Evolutionary conservation across 2,888 invertebrate species (phyloP), one percentile per base, ranked within the genome.

Genomic region (Aphodius sticticus): DNA sequence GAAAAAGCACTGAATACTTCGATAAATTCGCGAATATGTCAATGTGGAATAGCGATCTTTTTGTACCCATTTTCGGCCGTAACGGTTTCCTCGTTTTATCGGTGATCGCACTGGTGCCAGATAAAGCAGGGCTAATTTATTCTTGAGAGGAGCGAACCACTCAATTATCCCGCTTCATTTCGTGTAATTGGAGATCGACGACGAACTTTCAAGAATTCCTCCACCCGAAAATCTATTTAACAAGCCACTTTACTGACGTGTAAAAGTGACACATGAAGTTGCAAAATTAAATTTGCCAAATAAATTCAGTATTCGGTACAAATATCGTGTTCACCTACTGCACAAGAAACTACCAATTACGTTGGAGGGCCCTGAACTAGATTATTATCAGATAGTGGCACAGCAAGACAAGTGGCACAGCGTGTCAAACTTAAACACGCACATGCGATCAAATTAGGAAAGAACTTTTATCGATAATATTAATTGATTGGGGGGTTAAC

Each of bases 211-310:
- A 69, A 77, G 81, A 81, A 81, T 81, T 77, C 79, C 69, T 38
- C 76, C 79, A 69, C 53, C 16, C 26, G 74, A 77, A 74, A 79
- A 77, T 76, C 75, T 75, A 79, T 79, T 78, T 79, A 77, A 77
- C 79, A 77, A 77, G 81, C 74, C 76, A 81, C 77, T 77, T 78
- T 74, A 77, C 76, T 9, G 78, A 16, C 76, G 69, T 79, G 77
- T 78, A 79, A 77, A 81, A 81, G 81, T 79, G 78, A 80, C 78
- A 76, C 79, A 77, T 77, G 72, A 74, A 80, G 77, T 77, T 78
- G 76, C 76, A 82, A 83, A 85, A 84, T 84, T 84, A 82, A 84
- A 84, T 84, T 84, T 82, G 74, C 83, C 82, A 84, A 82, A 84
- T 84, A 84, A 84, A 84, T 84, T 84, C 83, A 84, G 84, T 83